Evolutionary conservation across 2,797 vertebrate species (phyloP).

Genomic region (Bovichtus variegatus): DNA sequence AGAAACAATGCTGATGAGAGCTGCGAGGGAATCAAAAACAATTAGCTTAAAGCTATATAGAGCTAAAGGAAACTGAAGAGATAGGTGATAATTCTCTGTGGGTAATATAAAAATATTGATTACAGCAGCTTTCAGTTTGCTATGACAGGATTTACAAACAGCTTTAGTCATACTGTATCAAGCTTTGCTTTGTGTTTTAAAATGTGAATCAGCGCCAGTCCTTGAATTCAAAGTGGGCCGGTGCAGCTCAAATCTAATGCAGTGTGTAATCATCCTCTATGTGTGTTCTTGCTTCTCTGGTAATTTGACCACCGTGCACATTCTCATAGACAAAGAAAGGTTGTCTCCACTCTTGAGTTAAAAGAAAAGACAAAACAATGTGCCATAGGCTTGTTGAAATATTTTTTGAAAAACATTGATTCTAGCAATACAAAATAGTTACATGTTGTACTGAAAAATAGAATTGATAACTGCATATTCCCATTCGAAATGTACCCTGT

Average conservation of each 20-base stretch:
- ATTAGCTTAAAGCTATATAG: not conserved
- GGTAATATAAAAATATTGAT: slow-evolving; percentile 18
- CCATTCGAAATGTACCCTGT: not conserved
- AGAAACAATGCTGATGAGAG: not conserved
- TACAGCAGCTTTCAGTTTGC: slow-evolving; percentile 23
- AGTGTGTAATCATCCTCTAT: not conserved
- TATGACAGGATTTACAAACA: not conserved
- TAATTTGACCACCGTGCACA: not conserved
- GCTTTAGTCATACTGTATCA: slow-evolving; percentile 29
- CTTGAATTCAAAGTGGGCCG: slow-evolving; percentile 17
- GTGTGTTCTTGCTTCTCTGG: slow-evolving; percentile 11
- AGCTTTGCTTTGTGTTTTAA: slow-evolving; percentile 26
- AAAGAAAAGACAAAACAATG: not conserved
- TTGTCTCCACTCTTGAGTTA: not conserved
- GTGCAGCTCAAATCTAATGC: slow-evolving; percentile 15
- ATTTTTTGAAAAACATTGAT: not conserved
- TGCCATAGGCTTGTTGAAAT: not conserved
- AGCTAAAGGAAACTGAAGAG: slow-evolving; percentile 8
- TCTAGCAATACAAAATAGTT: not conserved
- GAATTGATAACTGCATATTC: not conserved
- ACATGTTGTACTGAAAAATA: not conserved
- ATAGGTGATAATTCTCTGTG: slow-evolving; percentile 4
- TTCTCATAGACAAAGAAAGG: not conserved
- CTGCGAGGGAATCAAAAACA: not conserved
- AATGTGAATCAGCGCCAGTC: not conserved